Base-by-base conservation (phyloP, 2,888 invertebrate species). In the Acanthoscelides obtectus region DNA sequence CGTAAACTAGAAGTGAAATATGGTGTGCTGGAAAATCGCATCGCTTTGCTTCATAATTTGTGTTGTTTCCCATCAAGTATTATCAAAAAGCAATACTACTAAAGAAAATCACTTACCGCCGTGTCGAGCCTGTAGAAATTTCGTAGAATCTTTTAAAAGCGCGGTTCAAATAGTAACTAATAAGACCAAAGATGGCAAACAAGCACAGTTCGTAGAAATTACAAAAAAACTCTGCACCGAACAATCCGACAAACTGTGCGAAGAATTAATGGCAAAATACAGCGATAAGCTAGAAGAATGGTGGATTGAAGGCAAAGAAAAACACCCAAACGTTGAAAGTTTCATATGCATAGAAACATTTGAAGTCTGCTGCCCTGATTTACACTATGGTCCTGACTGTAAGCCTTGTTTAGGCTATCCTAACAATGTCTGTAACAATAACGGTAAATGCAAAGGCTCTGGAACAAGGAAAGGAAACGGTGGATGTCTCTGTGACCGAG, bases 391-490 rank as follows among this genome's bases (percentile, higher is more conserved):
- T 0, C 89, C 91, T 45, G 87, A 92, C 6, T 99, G 99, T 82
- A 85, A 86, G 19, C 91, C 93, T 0, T 99, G 98, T 83, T 87
- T 88, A 0, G 95, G 95, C 0, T 90, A 89, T 78, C 92, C 91
- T 45, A 88, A 89, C 67, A 89, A 89, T 71, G 86, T 96, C 70
- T 99, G 99, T 83, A 91, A 85, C 76, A 93, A 92, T 1, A 94
- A 93, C 86, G 97, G 98, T 0, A 84, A 82, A 77, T 94, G 93
- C 83, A 84, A 83, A 74, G 98, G 98, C 0, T 91, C 92, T 75
- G 98, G 98, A 0, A 97, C 97, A 0, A 88, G 98, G 66, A 95
- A 95, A 84, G 99, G 99, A 0, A 96, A 93, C 81, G 99, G 98
- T 0, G 91, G 92, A 74, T 99, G 99, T 82, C 86, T 89, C 19